Evolutionary conservation across 2,888 invertebrate species (phyloP).

Genomic region (Arrhopalites spinosus): DNA sequence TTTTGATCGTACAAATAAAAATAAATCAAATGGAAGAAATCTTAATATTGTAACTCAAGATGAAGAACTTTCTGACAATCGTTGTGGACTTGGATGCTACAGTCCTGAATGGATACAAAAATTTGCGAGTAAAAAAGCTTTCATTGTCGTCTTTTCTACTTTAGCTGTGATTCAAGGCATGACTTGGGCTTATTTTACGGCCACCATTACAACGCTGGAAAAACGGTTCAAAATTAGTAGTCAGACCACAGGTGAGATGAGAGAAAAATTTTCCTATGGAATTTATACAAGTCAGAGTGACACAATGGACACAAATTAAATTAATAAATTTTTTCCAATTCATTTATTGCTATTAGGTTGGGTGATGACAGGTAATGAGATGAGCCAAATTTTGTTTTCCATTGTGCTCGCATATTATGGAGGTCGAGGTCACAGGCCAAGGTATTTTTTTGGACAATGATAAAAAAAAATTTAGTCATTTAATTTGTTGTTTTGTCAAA

Average conservation of each 20-base stretch:
- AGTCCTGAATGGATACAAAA: conserved; percentile 67
- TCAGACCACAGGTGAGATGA: conserved; percentile 67
- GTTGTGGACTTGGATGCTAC: conserved; percentile 65
- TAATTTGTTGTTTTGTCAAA: not conserved
- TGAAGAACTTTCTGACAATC: conserved; percentile 44
- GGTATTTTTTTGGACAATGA: conserved; percentile 58
- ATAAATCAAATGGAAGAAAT: not conserved
- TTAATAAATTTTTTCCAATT: no score
- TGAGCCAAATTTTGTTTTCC: conserved; percentile 72
- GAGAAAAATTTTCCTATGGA: not conserved
- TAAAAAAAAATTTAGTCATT: not conserved
- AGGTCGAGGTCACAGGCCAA: conserved; percentile 72
- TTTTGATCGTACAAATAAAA: not conserved
- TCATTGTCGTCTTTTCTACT: conserved; percentile 68
- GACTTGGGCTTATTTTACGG: conserved; percentile 72
- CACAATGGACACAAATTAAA: no score
- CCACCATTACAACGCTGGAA: conserved; percentile 75
- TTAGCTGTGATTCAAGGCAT: conserved; percentile 68
- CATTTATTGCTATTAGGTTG: conserved; percentile 9
- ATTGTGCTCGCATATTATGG: conserved; percentile 72
- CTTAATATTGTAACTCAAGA: not conserved
- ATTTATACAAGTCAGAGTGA: no score
- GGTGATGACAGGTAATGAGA: conserved; percentile 73
- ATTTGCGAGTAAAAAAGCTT: conserved; percentile 67
- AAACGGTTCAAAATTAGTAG: conserved; percentile 75